Evolutionary conservation across 2,113 vertebrate species (phyloP).

Genomic region (Gobius niger): DNA sequence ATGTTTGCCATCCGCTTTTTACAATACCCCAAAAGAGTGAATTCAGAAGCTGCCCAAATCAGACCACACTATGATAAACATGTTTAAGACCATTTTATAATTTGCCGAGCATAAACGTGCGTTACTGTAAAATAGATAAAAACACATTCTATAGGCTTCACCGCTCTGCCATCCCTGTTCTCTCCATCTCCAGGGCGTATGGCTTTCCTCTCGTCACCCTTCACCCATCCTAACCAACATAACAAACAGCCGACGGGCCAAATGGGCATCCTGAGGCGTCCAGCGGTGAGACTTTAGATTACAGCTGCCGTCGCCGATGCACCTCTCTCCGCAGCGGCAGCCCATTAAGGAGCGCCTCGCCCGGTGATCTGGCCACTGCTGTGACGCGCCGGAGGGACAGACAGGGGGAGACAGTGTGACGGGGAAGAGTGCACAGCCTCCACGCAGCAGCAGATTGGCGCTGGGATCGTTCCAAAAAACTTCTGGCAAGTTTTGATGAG

Average conservation of each 20-base stretch:
- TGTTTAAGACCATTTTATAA: too few species aligned
- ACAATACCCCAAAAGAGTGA: too few species aligned
- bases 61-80: too few species aligned
- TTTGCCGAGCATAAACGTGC: too few species aligned
- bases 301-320: conserved; percentile 35
- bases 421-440: conserved; percentile 49
- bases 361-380: conserved; percentile 52
- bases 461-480: conserved; percentile 66
- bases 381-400: conserved; percentile 65
- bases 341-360: conserved; percentile 45
- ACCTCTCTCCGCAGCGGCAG: conserved; percentile 50
- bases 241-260: conserved; percentile 41
- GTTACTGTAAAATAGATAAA: too few species aligned
- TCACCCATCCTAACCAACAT: conserved; percentile 23
- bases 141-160: background rate
- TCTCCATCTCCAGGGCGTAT: conserved; percentile 8
- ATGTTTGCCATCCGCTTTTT: too few species aligned
- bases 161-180: background rate
- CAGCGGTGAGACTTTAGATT: conserved; percentile 55
- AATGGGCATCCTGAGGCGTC: conserved; percentile 46
- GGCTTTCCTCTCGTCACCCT: conserved; percentile 31
- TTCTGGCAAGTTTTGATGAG: conserved; percentile 71
- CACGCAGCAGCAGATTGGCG: conserved; percentile 33
- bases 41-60: too few species aligned
- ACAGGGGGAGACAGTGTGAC: conserved; percentile 69